Conservation (phyloP, 2,113 vertebrate genomes). For the Semnopithecus entellus region DNA sequence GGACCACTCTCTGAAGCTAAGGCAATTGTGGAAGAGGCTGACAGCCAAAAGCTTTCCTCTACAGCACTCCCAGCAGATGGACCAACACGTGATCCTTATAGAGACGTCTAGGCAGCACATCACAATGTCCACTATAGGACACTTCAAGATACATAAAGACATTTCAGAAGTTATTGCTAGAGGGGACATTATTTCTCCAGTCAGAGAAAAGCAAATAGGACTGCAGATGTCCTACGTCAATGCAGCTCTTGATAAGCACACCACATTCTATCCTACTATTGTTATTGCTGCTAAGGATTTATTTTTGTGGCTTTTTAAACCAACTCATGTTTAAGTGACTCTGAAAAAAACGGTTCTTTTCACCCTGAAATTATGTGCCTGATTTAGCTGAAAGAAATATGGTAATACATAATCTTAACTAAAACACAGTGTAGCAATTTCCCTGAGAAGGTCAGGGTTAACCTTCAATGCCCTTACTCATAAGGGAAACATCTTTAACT, state of each 20-base stretch:
- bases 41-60: neutral
- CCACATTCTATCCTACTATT: neutral
- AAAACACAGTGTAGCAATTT: constrained; percentile 59
- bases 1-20: neutral
- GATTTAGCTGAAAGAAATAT: constrained; percentile 59
- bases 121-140: neutral
- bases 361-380: constrained; percentile 57
- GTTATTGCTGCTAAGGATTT: constrained; percentile 39
- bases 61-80: neutral
- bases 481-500: constrained; percentile 59
- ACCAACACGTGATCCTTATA: neutral
- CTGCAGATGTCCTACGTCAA: neutral
- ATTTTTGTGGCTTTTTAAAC: constrained; percentile 44
- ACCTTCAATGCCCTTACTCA: constrained; percentile 43
- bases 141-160: neutral
- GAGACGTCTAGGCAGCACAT: neutral
- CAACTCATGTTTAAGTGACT: constrained; percentile 10
- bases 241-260: neutral
- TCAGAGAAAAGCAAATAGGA: neutral
- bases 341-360: constrained; percentile 47
- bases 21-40: neutral
- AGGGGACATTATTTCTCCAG: neutral
- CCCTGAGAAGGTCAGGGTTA: constrained; percentile 63
- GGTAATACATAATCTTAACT: constrained; percentile 51
- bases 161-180: neutral